These are phyloP conservation scores for Machimus rusticus DNA, from an alignment of 2,888 invertebrate genomes.

Conservation along the genomic window DNA sequence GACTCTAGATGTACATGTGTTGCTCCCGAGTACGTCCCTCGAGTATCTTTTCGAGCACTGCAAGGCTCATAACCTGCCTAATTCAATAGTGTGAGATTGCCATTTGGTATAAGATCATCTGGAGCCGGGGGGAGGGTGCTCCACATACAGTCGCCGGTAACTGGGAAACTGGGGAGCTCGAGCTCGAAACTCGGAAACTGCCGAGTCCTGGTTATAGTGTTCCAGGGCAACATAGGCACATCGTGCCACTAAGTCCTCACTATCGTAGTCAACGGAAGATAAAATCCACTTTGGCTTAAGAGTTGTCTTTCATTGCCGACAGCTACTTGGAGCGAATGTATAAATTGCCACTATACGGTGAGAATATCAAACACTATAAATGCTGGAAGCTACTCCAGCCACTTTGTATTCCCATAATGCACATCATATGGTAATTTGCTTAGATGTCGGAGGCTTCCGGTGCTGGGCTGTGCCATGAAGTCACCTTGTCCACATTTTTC, in stretches of 20 bases:
- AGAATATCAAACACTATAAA: conserved; percentile 43
- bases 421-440: conserved; percentile 43
- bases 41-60: conserved; percentile 8
- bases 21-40: not conserved
- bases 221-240: conserved; percentile 12
- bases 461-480: not conserved
- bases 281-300: conserved; percentile 43
- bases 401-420: conserved; percentile 41
- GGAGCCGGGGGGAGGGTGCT: not conserved
- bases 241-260: not conserved
- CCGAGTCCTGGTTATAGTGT: not conserved
- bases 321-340: conserved; percentile 40
- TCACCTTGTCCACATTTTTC: not conserved
- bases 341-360: conserved; percentile 41
- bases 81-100: conserved; percentile 38
- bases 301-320: conserved; percentile 35
- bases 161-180: no score
- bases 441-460: conserved; percentile 7
- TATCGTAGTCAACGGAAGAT: conserved; percentile 33
- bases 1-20: not conserved
- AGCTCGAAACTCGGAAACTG: not conserved
- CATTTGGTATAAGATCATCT: conserved; percentile 4
- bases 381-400: conserved; percentile 10
- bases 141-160: not conserved
- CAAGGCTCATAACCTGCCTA: conserved; percentile 25